These are phyloP conservation scores for Dicrurus megarhynchus DNA, from an alignment of 2,113 vertebrate species.

Conservation along the genomic window DNA sequence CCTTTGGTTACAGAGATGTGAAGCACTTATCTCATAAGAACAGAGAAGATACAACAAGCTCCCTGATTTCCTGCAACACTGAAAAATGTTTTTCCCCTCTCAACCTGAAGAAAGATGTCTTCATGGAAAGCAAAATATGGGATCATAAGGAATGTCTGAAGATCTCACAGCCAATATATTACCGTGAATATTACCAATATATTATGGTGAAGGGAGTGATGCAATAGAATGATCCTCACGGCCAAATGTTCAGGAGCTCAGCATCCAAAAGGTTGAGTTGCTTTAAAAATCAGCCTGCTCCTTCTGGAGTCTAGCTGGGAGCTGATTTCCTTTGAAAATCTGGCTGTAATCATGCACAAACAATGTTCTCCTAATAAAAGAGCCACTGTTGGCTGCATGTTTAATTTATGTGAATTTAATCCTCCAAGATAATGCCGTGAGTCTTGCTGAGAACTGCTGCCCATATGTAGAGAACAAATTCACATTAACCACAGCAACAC, in stretches of 20 bases:
- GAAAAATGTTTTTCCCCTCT: background rate
- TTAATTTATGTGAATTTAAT: conserved; percentile 68
- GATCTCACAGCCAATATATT: background rate
- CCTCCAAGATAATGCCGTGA: conserved; percentile 55
- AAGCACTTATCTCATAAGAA: background rate
- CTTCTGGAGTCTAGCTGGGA: conserved; percentile 24
- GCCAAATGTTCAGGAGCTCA: background rate
- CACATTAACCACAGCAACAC: conserved; percentile 58
- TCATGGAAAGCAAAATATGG: background rate
- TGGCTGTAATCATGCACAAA: conserved; percentile 39
- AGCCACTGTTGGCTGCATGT: conserved; percentile 35
- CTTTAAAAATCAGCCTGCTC: conserved; percentile 13
- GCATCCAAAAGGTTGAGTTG: background rate
- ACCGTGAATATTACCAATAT: too few species aligned
- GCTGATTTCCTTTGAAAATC: conserved; percentile 46
- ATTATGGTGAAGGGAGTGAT: background rate
- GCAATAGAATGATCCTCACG: background rate
- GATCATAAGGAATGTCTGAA: background rate
- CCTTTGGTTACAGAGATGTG: background rate
- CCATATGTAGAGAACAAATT: conserved; percentile 68
- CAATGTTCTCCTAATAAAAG: conserved; percentile 47
- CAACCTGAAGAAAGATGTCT: background rate
- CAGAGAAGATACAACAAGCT: background rate
- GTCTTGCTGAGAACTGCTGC: conserved; percentile 49
- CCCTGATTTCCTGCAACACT: background rate